Base-by-base conservation (phyloP, 1,140 invertebrate species). In the Sycobia sp. region DNA sequence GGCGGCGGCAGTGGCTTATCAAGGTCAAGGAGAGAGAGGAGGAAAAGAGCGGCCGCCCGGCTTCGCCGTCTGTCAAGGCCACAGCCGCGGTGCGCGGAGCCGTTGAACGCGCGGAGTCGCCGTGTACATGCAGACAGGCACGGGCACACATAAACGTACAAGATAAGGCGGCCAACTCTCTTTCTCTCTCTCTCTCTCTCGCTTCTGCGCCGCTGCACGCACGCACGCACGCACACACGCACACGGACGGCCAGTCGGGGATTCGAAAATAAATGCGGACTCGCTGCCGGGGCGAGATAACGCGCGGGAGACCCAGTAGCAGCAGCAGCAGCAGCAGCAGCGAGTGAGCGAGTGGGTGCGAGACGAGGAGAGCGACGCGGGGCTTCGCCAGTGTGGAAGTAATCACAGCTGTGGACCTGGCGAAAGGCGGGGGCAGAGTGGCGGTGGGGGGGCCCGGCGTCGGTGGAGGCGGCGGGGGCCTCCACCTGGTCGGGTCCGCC, bases 21-120 rank as follows among this genome's bases (percentile, higher is more conserved):
- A 69, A 67, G 68, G 65, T 67, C 65, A 67, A 65, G 68, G 57
- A 55, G 63, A n/a, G n/a, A 67, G 57, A 56, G 66, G 56, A 64
- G 65, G 66, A 67, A 63, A 59, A 67, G 60, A 66, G 60, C 50
- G 60, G 55, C 36, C 50, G 22, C 63, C 39, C 59, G 67, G 63
- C 59, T 32, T 11, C n/a, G n/a, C n/a, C 11, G 14, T 25, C n/a
- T 14, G 56, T 32, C 57, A 54, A 47, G 23, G 18, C 46, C 47
- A 23, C n/a, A n/a, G 18, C 34, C n/a, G n/a, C n/a, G n/a, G n/a
- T n/a, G n/a, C 34, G 11, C 29, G 11, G 10, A 54, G 36, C 3
- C 32, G 49, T 36, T 38, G 29, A 32, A 50, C 27, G 51, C n/a
- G n/a, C n/a, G n/a, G 39, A 47, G 55, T 32, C n/a, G 10, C n/a